A percentile compares a stretch with the other conserved stretches of the same genome.
These are phyloP conservation scores for Bucco capensis DNA, from an alignment of 2,113 vertebrate genomes.

Conservation along the genomic window DNA sequence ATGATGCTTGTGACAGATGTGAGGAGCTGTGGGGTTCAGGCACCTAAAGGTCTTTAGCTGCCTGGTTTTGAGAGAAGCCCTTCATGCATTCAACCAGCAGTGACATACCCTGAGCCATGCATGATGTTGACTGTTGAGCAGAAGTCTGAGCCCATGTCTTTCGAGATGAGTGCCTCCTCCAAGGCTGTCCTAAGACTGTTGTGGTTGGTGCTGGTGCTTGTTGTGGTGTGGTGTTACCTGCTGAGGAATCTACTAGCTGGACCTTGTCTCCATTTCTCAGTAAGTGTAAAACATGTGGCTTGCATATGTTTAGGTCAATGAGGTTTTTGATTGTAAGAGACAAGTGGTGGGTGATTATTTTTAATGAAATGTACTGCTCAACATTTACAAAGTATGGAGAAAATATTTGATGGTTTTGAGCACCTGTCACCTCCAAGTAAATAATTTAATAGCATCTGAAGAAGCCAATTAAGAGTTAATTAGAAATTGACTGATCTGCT, in stretches of 20 bases:
- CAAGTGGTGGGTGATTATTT: neutral
- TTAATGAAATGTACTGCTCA: neutral
- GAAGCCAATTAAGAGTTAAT: conserved; percentile 50
- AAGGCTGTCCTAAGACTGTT: neutral
- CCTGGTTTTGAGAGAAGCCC: neutral
- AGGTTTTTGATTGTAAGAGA: conserved; percentile 9
- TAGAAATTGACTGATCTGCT: conserved; percentile 50
- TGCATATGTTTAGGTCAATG: neutral
- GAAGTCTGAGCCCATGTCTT: neutral
- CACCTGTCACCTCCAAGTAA: conserved; percentile 34
- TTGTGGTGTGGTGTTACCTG: neutral
- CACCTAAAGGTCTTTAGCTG: neutral
- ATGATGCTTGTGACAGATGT: fast-evolving
- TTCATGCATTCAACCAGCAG: neutral
- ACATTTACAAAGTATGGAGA: neutral
- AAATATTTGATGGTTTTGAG: conserved; percentile 37
- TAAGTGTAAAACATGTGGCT: neutral
- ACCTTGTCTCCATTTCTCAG: neutral
- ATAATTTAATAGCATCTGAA: conserved; percentile 38
- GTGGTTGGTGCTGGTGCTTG: too few relatives aligned
- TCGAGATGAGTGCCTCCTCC: neutral
- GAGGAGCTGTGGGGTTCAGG: neutral
- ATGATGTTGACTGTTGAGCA: fast-evolving
- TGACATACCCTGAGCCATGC: neutral
- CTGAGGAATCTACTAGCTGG: neutral